Evolutionary conservation across 2,797 vertebrate genomes (phyloP).

Genomic region (Uromys caudimaculatus): DNA sequence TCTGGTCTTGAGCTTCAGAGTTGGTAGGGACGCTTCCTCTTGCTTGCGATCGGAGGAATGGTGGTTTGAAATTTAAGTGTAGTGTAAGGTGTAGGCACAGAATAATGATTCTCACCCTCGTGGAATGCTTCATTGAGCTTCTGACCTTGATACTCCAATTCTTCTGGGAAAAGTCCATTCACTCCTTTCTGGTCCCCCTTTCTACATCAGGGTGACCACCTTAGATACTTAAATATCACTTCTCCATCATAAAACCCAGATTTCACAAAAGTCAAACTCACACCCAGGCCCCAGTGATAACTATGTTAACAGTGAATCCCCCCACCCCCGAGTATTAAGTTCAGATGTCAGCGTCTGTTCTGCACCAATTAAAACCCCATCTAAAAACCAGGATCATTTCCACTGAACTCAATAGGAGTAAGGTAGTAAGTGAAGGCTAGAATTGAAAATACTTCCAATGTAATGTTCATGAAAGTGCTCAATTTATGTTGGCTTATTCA

Average conservation of each 20-base stretch:
- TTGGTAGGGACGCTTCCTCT: neutral
- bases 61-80: neutral
- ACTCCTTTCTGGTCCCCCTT: neutral
- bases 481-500: slow-evolving; percentile 40
- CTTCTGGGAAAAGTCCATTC: neutral
- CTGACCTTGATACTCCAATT: neutral
- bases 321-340: neutral
- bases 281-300: neutral
- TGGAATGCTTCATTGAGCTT: neutral
- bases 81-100: neutral
- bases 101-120: neutral
- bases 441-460: neutral
- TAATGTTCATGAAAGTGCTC: neutral
- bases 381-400: neutral
- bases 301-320: too few species aligned
- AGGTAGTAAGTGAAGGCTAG: neutral
- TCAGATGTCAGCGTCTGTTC: neutral
- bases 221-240: neutral
- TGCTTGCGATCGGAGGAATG: neutral
- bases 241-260: slow-evolving; percentile 8
- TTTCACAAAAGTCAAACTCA: neutral
- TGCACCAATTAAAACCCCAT: neutral
- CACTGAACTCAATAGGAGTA: neutral
- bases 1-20: neutral
- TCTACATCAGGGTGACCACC: neutral